Evolutionary conservation across 2,113 vertebrate genomes (phyloP), one percentile per base, ranked within the genome.

Genomic region (Chitala chitala): DNA sequence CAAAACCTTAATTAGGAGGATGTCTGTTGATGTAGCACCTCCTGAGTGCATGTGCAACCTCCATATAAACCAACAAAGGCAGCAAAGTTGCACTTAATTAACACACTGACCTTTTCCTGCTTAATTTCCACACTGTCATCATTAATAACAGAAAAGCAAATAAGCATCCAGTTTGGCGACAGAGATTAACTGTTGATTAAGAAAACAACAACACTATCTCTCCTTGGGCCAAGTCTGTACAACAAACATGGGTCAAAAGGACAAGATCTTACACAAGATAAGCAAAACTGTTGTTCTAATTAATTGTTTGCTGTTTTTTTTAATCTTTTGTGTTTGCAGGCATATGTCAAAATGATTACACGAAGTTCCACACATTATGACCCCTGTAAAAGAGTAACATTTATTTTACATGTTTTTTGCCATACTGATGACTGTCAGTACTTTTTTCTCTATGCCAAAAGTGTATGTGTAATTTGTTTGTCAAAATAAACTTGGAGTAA

Each of bases 61-160:
- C 70, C 53, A 75, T 78, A 61, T 54, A 74, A 75, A 76, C 63
- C 74, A 76, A 82, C 82, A 79, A 24, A 70, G 73, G 55, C 66
- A 75, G 53, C 38, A n/a, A 58, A 77, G 73, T 76, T 66, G 56
- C 78, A 74, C 74, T 80, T 82, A 81, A 84, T 79, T 84, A 82
- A 82, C 78, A 79, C 71, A 72, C 70, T 80, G 82, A 82, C 81
- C 82, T 78, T 78, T 76, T 50, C 53, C 55, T 79, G 77, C 50
- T 65, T 53, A 31, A 33, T 65, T 78, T 76, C 69, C 74, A 78
- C 80, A 69, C 59, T 48, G 56, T 66, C 69, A 48, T 58, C 69
- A 69, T 79, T 79, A 80, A 79, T 80, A 77, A 76, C 76, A 63
- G 76, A 58, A 61, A 22, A 66, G 53, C 68, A 63, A 77, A 36